phyloP scores from a whole-genome alignment of 2,888 invertebrate genomes.

The Tupiocoris notatus region DNA sequence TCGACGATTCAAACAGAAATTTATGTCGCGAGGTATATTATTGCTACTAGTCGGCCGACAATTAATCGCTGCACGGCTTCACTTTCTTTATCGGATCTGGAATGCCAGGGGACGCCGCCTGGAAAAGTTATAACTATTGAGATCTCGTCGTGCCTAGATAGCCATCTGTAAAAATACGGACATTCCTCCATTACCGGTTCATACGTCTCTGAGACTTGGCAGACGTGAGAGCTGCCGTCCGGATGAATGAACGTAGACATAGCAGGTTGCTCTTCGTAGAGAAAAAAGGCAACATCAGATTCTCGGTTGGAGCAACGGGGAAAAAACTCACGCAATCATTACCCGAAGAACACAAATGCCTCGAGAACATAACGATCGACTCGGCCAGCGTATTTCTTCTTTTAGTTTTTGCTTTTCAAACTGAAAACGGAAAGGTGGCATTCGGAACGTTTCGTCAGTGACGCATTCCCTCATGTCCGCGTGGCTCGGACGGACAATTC shows the following conservation, averaged over 20 bases:
- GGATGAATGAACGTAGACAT: neutral
- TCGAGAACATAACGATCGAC: slow-evolving; percentile 23
- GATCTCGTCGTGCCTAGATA: neutral
- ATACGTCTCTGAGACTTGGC: neutral
- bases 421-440: neutral
- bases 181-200: neutral
- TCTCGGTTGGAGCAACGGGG: no score
- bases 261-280: neutral
- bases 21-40: neutral
- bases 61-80: neutral
- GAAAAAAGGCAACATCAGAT: neutral
- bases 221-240: neutral
- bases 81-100: neutral
- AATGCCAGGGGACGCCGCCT: neutral
- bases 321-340: slow-evolving; percentile 14
- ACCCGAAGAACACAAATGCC: slow-evolving; percentile 6
- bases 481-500: slow-evolving; percentile 9
- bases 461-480: slow-evolving; percentile 24
- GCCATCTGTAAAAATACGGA: neutral
- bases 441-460: slow-evolving; percentile 23
- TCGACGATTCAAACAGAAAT: neutral
- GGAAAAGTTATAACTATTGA: neutral
- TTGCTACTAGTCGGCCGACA: neutral
- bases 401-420: neutral
- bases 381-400: neutral